These are phyloP conservation scores for Papilio aristodemus DNA, from an alignment of 1,140 invertebrate species.

Conservation along the genomic window DNA sequence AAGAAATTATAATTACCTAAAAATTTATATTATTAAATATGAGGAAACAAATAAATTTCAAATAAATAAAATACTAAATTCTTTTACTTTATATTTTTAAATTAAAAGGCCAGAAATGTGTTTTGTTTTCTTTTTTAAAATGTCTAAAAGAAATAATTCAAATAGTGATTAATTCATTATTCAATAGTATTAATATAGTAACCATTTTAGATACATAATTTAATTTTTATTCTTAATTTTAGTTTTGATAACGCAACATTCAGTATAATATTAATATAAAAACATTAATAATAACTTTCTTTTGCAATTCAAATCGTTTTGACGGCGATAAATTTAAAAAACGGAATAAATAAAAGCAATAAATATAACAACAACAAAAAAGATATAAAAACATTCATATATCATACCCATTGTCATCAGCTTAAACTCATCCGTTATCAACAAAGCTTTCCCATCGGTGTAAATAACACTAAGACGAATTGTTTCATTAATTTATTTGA, in stretches of 20 bases:
- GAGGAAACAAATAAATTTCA: too few species aligned
- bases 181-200: too few species aligned
- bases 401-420: constrained; percentile 28
- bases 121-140: too few species aligned
- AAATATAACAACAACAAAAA: constrained; percentile 12
- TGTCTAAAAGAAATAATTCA: too few species aligned
- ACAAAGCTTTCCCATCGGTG: constrained; percentile 29
- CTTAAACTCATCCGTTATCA: constrained; percentile 36
- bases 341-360: constrained; percentile 4
- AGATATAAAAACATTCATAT: constrained; percentile 12
- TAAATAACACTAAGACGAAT: constrained; percentile 7
- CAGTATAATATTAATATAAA: not conserved
- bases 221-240: not conserved
- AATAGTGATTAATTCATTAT: too few species aligned
- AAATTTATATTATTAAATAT: not conserved
- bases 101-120: too few species aligned
- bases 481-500: constrained; percentile 15
- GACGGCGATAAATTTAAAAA: not conserved
- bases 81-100: too few species aligned
- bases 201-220: not conserved
- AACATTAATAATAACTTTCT: constrained; percentile 1
- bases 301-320: not conserved
- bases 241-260: not conserved
- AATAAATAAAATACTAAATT: too few species aligned
- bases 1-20: not conserved